Percentiles rank a stretch among this genome's conserved stretches.
These are phyloP conservation scores for Trachelus troglodyta DNA, from an alignment of 2,888 invertebrate species.

Conservation along the genomic window DNA sequence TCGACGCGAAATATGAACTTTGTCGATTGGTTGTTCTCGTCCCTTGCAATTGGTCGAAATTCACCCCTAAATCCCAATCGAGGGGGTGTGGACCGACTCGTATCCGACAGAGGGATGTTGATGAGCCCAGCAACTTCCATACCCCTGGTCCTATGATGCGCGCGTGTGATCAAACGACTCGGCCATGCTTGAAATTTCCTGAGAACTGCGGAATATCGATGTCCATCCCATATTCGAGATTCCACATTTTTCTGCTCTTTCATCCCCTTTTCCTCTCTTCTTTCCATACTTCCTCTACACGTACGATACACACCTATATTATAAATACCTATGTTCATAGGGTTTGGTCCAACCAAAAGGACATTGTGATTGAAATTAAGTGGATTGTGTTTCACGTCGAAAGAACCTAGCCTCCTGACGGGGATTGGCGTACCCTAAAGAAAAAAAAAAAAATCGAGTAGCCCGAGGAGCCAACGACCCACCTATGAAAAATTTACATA, in stretches of 20 bases:
- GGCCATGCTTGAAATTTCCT: slow-evolving; percentile 55
- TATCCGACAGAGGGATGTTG: slow-evolving; percentile 8
- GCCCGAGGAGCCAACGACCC: neutral
- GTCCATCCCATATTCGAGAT: neutral
- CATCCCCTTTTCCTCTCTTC: neutral
- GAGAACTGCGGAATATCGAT: slow-evolving; percentile 46
- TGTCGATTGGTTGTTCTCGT: slow-evolving; percentile 51
- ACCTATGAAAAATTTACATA: slow-evolving; percentile 1
- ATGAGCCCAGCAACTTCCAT: slow-evolving; percentile 30
- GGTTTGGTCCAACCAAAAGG: neutral
- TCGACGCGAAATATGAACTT: slow-evolving; percentile 39
- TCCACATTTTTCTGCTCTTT: neutral
- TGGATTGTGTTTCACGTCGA: neutral
- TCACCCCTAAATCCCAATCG: neutral
- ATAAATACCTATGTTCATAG: neutral
- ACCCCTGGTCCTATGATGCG: slow-evolving; percentile 39
- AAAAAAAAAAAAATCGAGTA: neutral
- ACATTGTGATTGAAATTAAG: slow-evolving; percentile 8
- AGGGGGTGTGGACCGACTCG: neutral
- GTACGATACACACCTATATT: neutral
- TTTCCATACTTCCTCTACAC: neutral
- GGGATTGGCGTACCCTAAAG: neutral
- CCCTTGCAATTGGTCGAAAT: slow-evolving; percentile 50
- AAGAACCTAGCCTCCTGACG: neutral
- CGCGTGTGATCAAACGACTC: slow-evolving; percentile 54